Evolutionary conservation across 2,888 invertebrate genomes (phyloP), one percentile per base, ranked within the genome.

Genomic region (Galerucella nymphaeae): DNA sequence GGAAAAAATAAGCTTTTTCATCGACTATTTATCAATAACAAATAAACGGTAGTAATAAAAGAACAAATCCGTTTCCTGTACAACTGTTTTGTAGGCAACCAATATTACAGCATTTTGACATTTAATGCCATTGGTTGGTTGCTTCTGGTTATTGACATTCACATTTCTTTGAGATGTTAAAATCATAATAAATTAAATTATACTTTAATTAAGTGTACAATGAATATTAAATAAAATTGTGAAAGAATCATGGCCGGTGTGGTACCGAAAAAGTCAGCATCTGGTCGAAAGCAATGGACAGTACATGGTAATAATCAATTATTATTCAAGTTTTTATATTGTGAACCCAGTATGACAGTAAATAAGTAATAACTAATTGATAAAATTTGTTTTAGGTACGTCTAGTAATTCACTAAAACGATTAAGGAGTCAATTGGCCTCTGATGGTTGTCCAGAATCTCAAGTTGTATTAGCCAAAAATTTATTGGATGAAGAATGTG

Each of bases 361-460:
- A 42, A n/a, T 38, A 62, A 55, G 14, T 11, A n/a, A 11, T 16
- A 20, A 13, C 3, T 30, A 41, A 14, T 16, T 41, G 14, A 38
- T 30, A 30, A 59, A 53, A 53, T 10, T 55, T 62, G 11, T 65
- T 30, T 70, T 5, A 93, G 92, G 92, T 88, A 91, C 91, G 75
- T 90, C 91, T 79, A 88, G 90, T 87, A 90, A 90, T 77, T 92
- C 92, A 64, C 85, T 93, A 69, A 89, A 89, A 82, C 87, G 92
- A 66, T 86, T 93, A 64, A 88, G 92, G 80, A 88, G 90, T 82
- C 94, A 94, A 82, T 87, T 96, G 76, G 96, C 96, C 0, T 94
- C 94, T 82, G 96, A 96, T 86, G 96, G 96, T 10, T 96, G 95
- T 85, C 93, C 95, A 0, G 96, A 96, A 83, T 95, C 95, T 11